A percentile compares a stretch with the other conserved stretches of the same genome.
These are phyloP conservation scores for Aricia artaxerxes DNA, from an alignment of 2,888 invertebrate genomes.

Conservation along the genomic window DNA sequence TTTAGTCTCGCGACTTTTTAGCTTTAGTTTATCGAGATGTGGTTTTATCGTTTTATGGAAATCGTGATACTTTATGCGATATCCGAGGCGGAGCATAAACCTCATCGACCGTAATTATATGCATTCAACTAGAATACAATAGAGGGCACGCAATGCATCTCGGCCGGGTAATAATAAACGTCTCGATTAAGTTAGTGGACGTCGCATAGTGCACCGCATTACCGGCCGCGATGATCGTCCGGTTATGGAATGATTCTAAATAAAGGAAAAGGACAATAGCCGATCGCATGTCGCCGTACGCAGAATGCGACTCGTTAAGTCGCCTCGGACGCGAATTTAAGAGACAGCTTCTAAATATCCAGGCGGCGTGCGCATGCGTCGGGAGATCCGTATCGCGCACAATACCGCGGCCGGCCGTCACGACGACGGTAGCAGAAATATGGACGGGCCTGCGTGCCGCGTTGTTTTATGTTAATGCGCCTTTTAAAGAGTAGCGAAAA, in stretches of 20 bases:
- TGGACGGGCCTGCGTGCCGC: constrained; percentile 67
- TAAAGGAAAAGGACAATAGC: constrained; percentile 63
- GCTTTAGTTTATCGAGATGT: neutral
- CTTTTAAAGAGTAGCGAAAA: constrained; percentile 65
- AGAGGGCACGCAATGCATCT: constrained; percentile 20
- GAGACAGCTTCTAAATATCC: constrained; percentile 78
- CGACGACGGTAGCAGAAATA: constrained; percentile 77
- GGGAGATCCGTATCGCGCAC: constrained; percentile 77
- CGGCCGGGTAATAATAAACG: constrained; percentile 18
- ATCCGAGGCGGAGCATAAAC: neutral
- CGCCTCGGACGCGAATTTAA: constrained; percentile 68
- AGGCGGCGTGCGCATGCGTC: constrained; percentile 69
- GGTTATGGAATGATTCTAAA: constrained; percentile 51
- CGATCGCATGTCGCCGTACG: constrained; percentile 68
- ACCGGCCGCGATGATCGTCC: constrained; percentile 43
- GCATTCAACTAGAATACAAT: constrained; percentile 19
- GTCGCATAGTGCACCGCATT: constrained; percentile 36
- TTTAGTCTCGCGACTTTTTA: neutral
- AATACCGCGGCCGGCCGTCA: constrained; percentile 73
- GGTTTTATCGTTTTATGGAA: constrained; percentile 21
- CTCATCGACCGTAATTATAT: constrained; percentile 6
- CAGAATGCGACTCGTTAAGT: constrained; percentile 75
- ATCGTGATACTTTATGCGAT: neutral
- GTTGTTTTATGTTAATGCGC: constrained; percentile 79
- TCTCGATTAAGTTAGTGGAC: constrained; percentile 26